These are phyloP conservation scores for Pygocentrus nattereri DNA, from an alignment of 2,797 vertebrate genomes.

Conservation along the genomic window DNA sequence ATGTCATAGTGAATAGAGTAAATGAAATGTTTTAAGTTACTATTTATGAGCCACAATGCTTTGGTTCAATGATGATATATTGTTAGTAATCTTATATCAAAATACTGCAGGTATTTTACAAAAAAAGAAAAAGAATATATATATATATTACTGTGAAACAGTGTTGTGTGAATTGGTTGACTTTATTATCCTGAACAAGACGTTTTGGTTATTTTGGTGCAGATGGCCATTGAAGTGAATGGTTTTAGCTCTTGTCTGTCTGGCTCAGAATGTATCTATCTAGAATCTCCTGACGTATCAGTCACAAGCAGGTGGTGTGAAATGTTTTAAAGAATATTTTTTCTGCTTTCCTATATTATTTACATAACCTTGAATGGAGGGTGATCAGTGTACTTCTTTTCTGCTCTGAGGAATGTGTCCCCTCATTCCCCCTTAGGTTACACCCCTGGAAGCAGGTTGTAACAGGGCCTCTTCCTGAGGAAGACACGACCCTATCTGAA, in stretches of 20 bases:
- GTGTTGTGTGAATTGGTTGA: not conserved
- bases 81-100: too few relatives aligned
- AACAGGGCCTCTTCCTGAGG: slow-evolving; percentile 42
- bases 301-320: too few relatives aligned
- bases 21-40: too few relatives aligned
- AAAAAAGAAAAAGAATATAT: too few relatives aligned
- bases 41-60: too few relatives aligned
- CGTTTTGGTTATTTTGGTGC: not conserved
- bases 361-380: not conserved
- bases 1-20: too few relatives aligned
- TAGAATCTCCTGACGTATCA: not conserved
- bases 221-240: not conserved
- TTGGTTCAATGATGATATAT: too few relatives aligned
- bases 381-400: not conserved
- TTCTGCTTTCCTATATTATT: not conserved
- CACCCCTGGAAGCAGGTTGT: not conserved
- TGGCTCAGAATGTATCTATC: not conserved
- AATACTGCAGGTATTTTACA: not conserved
- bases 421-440: not conserved
- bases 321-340: too few relatives aligned
- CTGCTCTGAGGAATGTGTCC: not conserved
- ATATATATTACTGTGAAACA: not conserved
- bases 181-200: not conserved
- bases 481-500: slow-evolving; percentile 8
- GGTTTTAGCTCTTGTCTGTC: not conserved